A percentile compares a stretch with the other conserved stretches of the same genome.
phyloP scores from a whole-genome alignment of 2,113 vertebrate species.

The Progne subis region DNA sequence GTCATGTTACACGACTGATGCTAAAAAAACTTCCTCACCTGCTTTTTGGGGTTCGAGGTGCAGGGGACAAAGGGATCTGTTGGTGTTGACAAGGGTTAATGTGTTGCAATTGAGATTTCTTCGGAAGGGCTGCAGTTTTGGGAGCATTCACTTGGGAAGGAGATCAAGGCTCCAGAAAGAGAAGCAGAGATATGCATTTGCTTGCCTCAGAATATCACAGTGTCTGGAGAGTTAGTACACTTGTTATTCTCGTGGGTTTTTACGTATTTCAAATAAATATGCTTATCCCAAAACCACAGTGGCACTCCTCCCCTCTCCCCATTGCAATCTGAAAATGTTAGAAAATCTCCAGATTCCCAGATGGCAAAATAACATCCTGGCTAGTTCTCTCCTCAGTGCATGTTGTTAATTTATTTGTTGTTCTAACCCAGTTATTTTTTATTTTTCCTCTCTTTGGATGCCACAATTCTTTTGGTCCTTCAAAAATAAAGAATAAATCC shows the following conservation, averaged over 20 bases:
- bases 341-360: background rate
- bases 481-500: background rate
- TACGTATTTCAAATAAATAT: background rate
- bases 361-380: background rate
- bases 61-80: background rate
- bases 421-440: background rate
- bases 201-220: background rate
- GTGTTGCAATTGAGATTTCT: background rate
- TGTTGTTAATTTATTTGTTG: slow-evolving; percentile 9
- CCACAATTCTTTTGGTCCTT: background rate
- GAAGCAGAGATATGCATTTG: background rate
- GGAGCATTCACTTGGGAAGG: background rate
- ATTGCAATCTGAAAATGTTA: background rate
- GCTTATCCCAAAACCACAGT: background rate
- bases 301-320: background rate
- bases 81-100: background rate
- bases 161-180: background rate
- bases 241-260: background rate
- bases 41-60: background rate
- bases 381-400: background rate
- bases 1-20: background rate
- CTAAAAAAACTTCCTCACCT: background rate
- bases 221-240: background rate
- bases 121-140: background rate
- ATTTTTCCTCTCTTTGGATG: background rate